Evolutionary conservation across 2,888 invertebrate species (phyloP), one percentile per base, ranked within the genome.

Genomic region (Dendrolimus houi): DNA sequence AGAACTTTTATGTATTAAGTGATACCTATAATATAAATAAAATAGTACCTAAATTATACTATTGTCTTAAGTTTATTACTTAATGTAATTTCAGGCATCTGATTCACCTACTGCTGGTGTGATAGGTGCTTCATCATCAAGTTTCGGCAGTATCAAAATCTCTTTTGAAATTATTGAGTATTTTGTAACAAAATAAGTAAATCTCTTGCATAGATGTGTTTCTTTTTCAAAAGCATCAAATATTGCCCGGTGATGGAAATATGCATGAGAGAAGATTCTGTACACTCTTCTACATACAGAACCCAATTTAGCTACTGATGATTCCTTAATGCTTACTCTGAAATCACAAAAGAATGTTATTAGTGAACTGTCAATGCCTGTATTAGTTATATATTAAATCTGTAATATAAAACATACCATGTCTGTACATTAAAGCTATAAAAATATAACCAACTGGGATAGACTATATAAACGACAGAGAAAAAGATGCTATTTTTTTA

Each of bases 241-340:
- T 82, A 99, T 95, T 68, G 95, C 93, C 71, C 97, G 93, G 87
- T 99, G 99, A 88, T 99, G 99, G 85, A 98, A 99, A 87, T 98
- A 99, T 47, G 99, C 99, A 91, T 99, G 99, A 55, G 99, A 99
- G 87, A 99, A 99, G 83, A 99, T 99, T 91, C 99, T 94, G 85
- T 99, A 99, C 1, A 99, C 99, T 72, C 99, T 93, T 72, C 99
- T 94, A 87, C 99, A 99, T 9, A 99, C 99, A 54, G 99, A 99
- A 56, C 99, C 99, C 72, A 99, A 92, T 90, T 99, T 99, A 56
- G 98, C 97, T 65, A 99, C 98, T 47, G 99, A 99, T 12, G 99
- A 98, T 82, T 99, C 99, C 86, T 99, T 99, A 85, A 99, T 99
- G 89, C 97, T 99, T 58, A 99, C 97, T 84, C 99, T 98, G 88